Percentiles rank a stretch among this genome's conserved stretches.
Evolutionary conservation across 35 echinoderm and acorn worm genomes (phyloP).

Genomic region (Ophioderma brevispina): DNA sequence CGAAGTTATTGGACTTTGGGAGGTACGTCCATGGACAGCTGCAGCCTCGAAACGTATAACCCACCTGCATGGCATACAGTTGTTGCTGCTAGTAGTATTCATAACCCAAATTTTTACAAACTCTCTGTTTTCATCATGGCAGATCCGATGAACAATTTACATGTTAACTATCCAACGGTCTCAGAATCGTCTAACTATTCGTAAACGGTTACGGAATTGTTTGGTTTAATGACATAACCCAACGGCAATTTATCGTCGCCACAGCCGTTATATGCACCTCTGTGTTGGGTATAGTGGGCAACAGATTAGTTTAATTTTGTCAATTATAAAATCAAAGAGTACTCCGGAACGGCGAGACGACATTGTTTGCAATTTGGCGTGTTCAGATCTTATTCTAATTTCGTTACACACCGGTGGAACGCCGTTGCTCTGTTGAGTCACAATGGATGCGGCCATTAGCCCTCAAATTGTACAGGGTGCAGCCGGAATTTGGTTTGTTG

Average conservation of each 20-base stretch:
- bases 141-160: too few species aligned
- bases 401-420: conserved; percentile 61
- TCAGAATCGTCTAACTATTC: too few species aligned
- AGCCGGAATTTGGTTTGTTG: conserved; percentile 61
- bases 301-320: conserved; percentile 66
- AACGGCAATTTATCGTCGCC: background rate
- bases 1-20: too few species aligned
- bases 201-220: too few species aligned
- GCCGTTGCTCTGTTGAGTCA: conserved; percentile 57
- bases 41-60: too few species aligned
- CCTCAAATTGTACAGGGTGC: conserved; percentile 36
- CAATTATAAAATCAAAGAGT: conserved; percentile 61
- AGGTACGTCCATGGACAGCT: too few species aligned
- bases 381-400: conserved; percentile 57
- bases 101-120: too few species aligned
- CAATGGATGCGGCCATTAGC: conserved; percentile 41
- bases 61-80: too few species aligned
- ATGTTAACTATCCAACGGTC: too few species aligned
- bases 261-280: background rate
- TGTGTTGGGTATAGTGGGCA: conserved; percentile 61
- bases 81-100: too few species aligned
- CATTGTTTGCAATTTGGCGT: conserved; percentile 72
- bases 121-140: too few species aligned
- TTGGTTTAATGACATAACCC: background rate
- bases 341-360: conserved; percentile 59